phyloP scores from a whole-genome alignment of 2,888 invertebrate species.

The Acleris emargana region DNA sequence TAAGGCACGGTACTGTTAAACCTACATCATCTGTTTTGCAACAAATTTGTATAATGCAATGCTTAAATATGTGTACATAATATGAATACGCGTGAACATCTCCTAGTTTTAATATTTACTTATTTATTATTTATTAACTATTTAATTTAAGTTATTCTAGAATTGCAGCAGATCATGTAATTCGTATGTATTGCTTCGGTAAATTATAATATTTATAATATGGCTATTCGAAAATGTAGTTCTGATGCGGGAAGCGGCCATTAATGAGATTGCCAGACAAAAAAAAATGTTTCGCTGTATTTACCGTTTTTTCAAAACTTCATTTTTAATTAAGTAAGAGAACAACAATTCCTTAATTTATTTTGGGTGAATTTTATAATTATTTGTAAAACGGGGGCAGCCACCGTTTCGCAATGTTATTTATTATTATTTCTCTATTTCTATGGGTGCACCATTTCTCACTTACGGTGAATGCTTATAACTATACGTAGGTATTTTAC shows the following conservation, averaged over 20 bases:
- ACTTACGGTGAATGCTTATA: conserved; percentile 49
- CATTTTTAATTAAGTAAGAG: background rate
- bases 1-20: conserved; percentile 58
- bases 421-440: conserved; percentile 17
- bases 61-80: conserved; percentile 21
- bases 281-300: background rate
- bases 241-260: conserved; percentile 6
- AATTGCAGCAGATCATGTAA: conserved; percentile 52
- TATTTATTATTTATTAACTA: conserved; percentile 10
- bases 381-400: conserved; percentile 6
- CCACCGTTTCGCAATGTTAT: conserved; percentile 25
- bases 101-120: conserved; percentile 21
- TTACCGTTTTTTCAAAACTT: background rate
- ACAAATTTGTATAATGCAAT: conserved; percentile 42
- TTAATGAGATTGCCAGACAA: background rate
- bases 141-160: conserved; percentile 39
- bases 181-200: conserved; percentile 45
- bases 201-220: conserved; percentile 65
- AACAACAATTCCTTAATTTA: background rate
- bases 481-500: conserved; percentile 35
- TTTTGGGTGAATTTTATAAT: background rate
- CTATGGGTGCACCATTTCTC: conserved; percentile 56
- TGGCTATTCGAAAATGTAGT: conserved; percentile 59
- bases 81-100: conserved; percentile 32
- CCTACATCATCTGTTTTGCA: conserved; percentile 46